Evolutionary conservation across 2,888 invertebrate species (phyloP).

Genomic region (Pristionchus japonicus): DNA sequence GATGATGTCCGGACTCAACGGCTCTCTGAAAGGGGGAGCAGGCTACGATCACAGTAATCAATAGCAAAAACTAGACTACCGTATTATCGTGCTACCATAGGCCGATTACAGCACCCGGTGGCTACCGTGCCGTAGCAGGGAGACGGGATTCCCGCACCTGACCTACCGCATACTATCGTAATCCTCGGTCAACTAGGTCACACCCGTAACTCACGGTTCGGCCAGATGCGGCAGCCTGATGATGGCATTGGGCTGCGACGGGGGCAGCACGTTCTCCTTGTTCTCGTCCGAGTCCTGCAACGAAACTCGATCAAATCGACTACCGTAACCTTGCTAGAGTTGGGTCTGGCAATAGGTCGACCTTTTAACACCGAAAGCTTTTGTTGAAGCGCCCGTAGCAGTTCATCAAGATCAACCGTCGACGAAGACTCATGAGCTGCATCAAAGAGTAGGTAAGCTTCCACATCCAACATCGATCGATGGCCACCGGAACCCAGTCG

Average conservation of each 20-base stretch:
- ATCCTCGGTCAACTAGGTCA: background rate
- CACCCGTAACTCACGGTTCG: background rate
- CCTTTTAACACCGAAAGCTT: background rate
- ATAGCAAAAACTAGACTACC: background rate
- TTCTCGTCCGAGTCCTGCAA: background rate
- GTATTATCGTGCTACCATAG: too few species aligned
- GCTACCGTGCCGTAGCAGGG: too few species aligned
- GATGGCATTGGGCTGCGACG: background rate
- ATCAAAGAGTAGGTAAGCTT: too few species aligned
- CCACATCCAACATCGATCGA: too few species aligned
- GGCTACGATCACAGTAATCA: background rate
- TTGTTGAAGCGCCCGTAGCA: background rate
- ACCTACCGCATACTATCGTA: background rate
- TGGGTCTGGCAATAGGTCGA: background rate
- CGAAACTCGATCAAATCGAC: background rate
- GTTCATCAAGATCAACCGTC: too few species aligned
- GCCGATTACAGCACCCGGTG: too few species aligned
- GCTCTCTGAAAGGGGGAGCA: background rate
- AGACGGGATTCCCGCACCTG: too few species aligned
- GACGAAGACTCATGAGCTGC: too few species aligned
- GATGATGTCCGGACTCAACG: background rate
- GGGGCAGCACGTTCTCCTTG: background rate
- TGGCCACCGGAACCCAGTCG: too few species aligned
- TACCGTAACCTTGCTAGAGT: background rate
- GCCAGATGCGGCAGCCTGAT: background rate